Percentiles rank a stretch among this genome's conserved stretches.
phyloP scores from a whole-genome alignment of 1,140 invertebrate genomes.

The Drosophila busckii region DNA sequence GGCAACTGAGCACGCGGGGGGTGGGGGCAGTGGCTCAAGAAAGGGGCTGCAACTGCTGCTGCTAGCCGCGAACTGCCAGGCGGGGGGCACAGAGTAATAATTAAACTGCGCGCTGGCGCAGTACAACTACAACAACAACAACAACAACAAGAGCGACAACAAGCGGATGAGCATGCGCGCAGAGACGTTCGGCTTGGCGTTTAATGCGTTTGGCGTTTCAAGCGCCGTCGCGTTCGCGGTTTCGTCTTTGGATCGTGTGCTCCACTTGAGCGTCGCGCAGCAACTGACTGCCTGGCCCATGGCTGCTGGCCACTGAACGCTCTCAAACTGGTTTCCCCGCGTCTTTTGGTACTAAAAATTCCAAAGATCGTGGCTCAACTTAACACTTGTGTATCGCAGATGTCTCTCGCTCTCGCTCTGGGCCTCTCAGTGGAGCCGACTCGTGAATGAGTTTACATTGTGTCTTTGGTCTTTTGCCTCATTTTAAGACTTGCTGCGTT shows the following conservation, averaged over 20 bases:
- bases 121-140: conserved; percentile 35
- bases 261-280: conserved; percentile 64
- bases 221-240: conserved; percentile 21
- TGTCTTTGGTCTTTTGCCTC: conserved; percentile 26
- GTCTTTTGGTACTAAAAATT: conserved; percentile 56
- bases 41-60: conserved; percentile 3
- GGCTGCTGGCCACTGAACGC: conserved; percentile 25
- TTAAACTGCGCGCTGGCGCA: conserved; percentile 52
- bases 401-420: not conserved
- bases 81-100: conserved; percentile 31
- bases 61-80: not conserved
- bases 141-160: conserved; percentile 30
- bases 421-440: not conserved
- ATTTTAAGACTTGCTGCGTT: conserved; percentile 7
- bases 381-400: no score
- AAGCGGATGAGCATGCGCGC: conserved; percentile 21
- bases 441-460: conserved; percentile 67
- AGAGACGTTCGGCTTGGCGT: conserved; percentile 23
- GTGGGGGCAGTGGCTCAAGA: conserved; percentile 6
- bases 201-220: conserved; percentile 13
- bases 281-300: conserved; percentile 50
- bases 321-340: conserved; percentile 49
- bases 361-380: conserved; percentile 52
- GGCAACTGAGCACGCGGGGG: conserved; percentile 16
- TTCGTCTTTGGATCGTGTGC: conserved; percentile 35